Conservation (phyloP, 2,797 vertebrate species). For the Ibycter americanus region DNA sequence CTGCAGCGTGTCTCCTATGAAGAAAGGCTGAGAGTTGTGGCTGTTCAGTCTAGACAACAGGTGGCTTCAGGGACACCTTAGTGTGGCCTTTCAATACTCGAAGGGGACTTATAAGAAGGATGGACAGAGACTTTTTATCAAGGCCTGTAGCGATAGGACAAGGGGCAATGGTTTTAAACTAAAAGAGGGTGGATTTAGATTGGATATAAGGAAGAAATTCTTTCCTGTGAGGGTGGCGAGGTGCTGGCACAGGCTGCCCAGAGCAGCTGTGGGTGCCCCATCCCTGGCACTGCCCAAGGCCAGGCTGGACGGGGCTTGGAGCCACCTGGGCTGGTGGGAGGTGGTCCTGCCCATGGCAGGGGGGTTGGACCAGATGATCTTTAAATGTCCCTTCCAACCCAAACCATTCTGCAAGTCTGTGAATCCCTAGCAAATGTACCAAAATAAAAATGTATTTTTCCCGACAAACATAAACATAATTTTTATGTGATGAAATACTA, state of each 20-base stretch:
- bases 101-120: background rate
- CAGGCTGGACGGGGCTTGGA: accelerated
- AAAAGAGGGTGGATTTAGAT: background rate
- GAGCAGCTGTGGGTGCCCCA: accelerated
- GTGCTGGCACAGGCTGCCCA: accelerated
- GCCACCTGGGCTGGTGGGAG: accelerated
- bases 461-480: background rate
- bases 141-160: background rate
- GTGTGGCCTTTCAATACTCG: too few relatives aligned
- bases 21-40: background rate
- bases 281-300: accelerated
- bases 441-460: background rate
- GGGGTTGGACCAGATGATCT: accelerated
- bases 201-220: background rate
- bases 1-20: accelerated
- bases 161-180: background rate
- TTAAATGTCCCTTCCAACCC: accelerated
- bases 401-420: background rate
- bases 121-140: background rate
- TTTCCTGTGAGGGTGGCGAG: background rate
- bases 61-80: too few relatives aligned
- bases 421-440: accelerated
- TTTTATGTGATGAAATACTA: background rate
- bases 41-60: too few relatives aligned
- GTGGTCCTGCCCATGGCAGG: background rate